These are phyloP conservation scores for Acromyrmex echinatior DNA, from an alignment of 1,140 invertebrate genomes.

Conservation along the genomic window DNA sequence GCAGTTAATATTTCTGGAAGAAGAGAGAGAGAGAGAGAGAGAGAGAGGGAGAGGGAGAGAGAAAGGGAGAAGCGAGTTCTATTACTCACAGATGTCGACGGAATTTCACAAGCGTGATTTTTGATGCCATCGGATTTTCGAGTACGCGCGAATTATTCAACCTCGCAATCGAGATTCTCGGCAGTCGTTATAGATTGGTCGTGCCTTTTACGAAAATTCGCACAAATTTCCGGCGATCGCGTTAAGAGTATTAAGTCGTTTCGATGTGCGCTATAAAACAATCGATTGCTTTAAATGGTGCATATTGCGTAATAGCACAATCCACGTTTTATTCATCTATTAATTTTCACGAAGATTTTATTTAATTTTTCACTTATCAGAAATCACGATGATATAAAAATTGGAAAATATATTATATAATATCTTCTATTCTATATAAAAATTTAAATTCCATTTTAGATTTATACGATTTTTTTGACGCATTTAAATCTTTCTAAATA, in stretches of 20 bases:
- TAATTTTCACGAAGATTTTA: slow-evolving; percentile 1
- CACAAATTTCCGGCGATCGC: slow-evolving; percentile 18
- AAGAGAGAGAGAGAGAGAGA: slow-evolving; percentile 24
- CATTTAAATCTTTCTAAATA: neutral
- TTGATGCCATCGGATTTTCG: slow-evolving; percentile 49
- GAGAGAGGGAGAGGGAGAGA: slow-evolving; percentile 13
- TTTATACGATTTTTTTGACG: neutral
- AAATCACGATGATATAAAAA: slow-evolving; percentile 2
- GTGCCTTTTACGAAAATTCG: slow-evolving; percentile 34
- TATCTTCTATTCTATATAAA: neutral
- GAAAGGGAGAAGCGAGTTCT: slow-evolving; percentile 25
- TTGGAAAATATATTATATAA: neutral
- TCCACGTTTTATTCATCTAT: neutral
- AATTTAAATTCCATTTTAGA: neutral
- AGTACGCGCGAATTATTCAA: slow-evolving; percentile 55
- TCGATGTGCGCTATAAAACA: neutral
- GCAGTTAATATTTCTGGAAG: slow-evolving; percentile 41
- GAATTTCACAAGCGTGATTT: slow-evolving; percentile 58
- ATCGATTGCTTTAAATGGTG: neutral
- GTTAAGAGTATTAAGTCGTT: neutral
- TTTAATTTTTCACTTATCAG: neutral
- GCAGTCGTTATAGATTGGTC: slow-evolving; percentile 32
- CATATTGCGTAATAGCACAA: neutral
- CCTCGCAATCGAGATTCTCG: slow-evolving; percentile 15
- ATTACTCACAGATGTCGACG: slow-evolving; percentile 49